These are phyloP conservation scores for Loripinus fragilis DNA, from an alignment of 2,888 invertebrate genomes.

Conservation along the genomic window DNA sequence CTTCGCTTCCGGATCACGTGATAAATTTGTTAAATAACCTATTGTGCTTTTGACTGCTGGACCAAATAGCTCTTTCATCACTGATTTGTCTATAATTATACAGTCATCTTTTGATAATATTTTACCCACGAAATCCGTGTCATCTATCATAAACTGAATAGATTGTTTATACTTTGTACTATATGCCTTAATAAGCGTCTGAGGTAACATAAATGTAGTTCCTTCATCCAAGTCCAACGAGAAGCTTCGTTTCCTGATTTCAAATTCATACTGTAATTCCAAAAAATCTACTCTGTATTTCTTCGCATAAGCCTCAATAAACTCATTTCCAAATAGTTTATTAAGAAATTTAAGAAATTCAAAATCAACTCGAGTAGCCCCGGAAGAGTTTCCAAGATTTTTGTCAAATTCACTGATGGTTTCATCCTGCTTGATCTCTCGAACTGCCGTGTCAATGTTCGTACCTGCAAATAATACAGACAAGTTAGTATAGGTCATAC, in stretches of 20 bases:
- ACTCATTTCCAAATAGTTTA: constrained; percentile 55
- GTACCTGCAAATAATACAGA: constrained; percentile 41
- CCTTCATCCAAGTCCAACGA: constrained; percentile 45
- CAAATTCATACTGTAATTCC: constrained; percentile 65
- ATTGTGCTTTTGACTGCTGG: constrained; percentile 59
- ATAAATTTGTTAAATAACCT: constrained; percentile 54
- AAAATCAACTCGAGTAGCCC: constrained; percentile 60
- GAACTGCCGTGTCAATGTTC: constrained; percentile 59
- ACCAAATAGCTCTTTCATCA: constrained; percentile 61
- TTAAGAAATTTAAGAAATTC: constrained; percentile 63
- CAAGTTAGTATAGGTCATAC: too few relatives aligned
- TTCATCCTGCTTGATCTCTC: constrained; percentile 55
- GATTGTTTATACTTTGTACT: constrained; percentile 51
- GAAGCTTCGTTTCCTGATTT: constrained; percentile 61
- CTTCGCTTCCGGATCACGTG: constrained; percentile 58
- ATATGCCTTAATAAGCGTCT: constrained; percentile 47
- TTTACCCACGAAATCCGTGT: constrained; percentile 55
- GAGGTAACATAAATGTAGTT: constrained; percentile 39
- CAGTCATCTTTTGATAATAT: constrained; percentile 47
- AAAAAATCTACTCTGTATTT: constrained; percentile 59
- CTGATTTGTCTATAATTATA: constrained; percentile 50
- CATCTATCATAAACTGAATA: constrained; percentile 56
- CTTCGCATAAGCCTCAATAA: constrained; percentile 62
- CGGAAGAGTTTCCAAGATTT: constrained; percentile 58
- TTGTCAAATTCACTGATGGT: constrained; percentile 54